A percentile compares a stretch with the other conserved stretches of the same genome.
Conservation (phyloP, 2,888 invertebrate species). For the Rhagophthalmus giganteus region DNA sequence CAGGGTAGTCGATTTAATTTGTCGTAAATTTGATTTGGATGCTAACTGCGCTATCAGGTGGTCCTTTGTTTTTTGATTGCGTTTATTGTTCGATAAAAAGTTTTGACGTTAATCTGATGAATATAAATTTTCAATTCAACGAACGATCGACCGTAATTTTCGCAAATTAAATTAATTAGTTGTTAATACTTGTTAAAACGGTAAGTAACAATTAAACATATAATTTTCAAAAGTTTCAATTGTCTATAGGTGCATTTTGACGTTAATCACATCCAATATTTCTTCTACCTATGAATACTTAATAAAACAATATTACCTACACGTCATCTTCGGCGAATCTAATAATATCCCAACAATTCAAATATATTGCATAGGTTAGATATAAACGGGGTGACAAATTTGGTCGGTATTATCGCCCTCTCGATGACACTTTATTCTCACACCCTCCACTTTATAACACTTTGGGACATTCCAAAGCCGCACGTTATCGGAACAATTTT, state of each 20-base stretch:
- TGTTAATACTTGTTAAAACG: too few species aligned
- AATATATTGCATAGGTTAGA: slow-evolving; percentile 34
- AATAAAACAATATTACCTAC: too few species aligned
- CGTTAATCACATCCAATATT: too few species aligned
- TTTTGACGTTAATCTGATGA: slow-evolving; percentile 8
- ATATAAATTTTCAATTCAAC: too few species aligned
- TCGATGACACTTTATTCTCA: slow-evolving; percentile 21
- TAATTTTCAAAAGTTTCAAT: too few species aligned
- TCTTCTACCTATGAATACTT: too few species aligned
- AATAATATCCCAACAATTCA: slow-evolving; percentile 25
- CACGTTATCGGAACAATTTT: slow-evolving; percentile 1
- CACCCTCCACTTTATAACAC: slow-evolving; percentile 22
- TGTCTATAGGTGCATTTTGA: too few species aligned
- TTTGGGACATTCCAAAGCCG: slow-evolving; percentile 23
- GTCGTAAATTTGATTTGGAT: slow-evolving; percentile 40
- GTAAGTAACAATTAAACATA: too few species aligned
- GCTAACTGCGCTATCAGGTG: slow-evolving; percentile 38
- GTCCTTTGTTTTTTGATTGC: slow-evolving; percentile 31
- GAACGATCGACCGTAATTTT: too few species aligned
- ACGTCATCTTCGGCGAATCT: slow-evolving; percentile 17
- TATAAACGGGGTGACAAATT: slow-evolving; percentile 37
- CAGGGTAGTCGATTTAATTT: slow-evolving; percentile 42
- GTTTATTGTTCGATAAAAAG: slow-evolving; percentile 8
- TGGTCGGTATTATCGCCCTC: slow-evolving; percentile 31
- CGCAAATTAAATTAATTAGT: too few species aligned